Conservation (phyloP, 2,888 invertebrate species). For the Microctonus brassicae region DNA sequence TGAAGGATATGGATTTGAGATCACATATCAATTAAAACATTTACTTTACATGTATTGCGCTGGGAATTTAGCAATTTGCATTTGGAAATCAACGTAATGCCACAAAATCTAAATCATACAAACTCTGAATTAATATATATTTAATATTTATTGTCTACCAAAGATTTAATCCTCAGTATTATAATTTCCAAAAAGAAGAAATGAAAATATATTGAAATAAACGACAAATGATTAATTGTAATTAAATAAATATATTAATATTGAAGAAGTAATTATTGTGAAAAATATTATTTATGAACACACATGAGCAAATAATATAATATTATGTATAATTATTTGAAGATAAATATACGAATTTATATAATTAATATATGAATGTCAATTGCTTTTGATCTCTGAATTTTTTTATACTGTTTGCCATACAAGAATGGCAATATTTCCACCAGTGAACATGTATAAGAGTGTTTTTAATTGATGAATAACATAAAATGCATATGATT, state of each 20-base stretch:
- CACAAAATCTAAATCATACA: neutral
- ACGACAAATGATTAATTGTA: slow-evolving; percentile 8
- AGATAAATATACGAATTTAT: neutral
- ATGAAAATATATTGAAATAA: neutral
- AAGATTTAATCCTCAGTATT: slow-evolving; percentile 6
- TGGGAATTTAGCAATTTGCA: slow-evolving; percentile 75
- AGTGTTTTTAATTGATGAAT: slow-evolving; percentile 91
- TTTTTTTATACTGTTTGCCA: slow-evolving; percentile 55
- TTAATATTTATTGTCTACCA: neutral
- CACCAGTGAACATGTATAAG: slow-evolving; percentile 91
- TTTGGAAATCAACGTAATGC: slow-evolving; percentile 75
- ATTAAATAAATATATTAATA: neutral
- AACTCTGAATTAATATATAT: too few species aligned
- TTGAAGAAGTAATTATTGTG: neutral
- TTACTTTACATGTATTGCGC: slow-evolving; percentile 76
- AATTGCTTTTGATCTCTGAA: neutral
- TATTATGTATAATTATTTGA: neutral
- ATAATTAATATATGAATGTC: neutral
- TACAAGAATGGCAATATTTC: slow-evolving; percentile 79
- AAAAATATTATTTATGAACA: neutral
- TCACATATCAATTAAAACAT: slow-evolving; percentile 76
- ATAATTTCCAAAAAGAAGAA: neutral
- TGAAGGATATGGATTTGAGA: slow-evolving; percentile 78
- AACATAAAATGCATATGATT: slow-evolving; percentile 94
- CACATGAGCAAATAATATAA: neutral